Base-by-base conservation (phyloP, 1,140 invertebrate genomes). In the Rhagoletis pomonella region DNA sequence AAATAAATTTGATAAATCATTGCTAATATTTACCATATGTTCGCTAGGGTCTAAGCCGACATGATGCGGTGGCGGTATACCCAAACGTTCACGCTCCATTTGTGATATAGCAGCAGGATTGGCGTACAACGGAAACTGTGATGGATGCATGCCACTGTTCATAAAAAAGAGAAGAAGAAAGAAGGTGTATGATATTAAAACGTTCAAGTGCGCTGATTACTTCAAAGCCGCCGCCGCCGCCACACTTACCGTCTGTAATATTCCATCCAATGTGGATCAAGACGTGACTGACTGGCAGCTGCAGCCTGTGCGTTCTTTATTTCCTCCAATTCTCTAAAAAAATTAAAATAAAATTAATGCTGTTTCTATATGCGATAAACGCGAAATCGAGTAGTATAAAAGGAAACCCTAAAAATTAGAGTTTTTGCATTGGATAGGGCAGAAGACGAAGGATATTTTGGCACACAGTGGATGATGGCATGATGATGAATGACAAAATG, bases 261-360 rank as follows among this genome's bases (percentile, higher is more conserved):
- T 90, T 99, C 98, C 85, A 98, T 92, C 97, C 97, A 98, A 91
- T 98, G 97, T 0, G 97, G 97, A 93, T 99, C 98, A 81, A 98
- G 94, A 3, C 96, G 94, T 89, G 96, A 95, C 69, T 94, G 94
- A 87, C 93, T 93, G 17, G 91, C 92, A 44, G 93, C 92, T 14
- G 93, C 93, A 4, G 93, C 95, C 91, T 92, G 95, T 91, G 90
- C 94, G 92, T 97, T 97, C 92, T 97, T 95, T 62, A 98, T 94
- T 90, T 98, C 96, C 92, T 98, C 97, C 89, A 95, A 93, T 96
- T 98, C 91, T 96, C 94, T 91, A 89, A 39, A 92, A 92, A 81
- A 86, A 89, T 67, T 62, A 19, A 89, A 67, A 81, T n/a, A 17
- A 85, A 44, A 62, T 86, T 86, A 86, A 4, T 85, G 29, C 17